Evolutionary conservation across 2,888 invertebrate genomes (phyloP), one percentile per base, ranked within the genome.

Genomic region (Dryocosmus kuriphilus): DNA sequence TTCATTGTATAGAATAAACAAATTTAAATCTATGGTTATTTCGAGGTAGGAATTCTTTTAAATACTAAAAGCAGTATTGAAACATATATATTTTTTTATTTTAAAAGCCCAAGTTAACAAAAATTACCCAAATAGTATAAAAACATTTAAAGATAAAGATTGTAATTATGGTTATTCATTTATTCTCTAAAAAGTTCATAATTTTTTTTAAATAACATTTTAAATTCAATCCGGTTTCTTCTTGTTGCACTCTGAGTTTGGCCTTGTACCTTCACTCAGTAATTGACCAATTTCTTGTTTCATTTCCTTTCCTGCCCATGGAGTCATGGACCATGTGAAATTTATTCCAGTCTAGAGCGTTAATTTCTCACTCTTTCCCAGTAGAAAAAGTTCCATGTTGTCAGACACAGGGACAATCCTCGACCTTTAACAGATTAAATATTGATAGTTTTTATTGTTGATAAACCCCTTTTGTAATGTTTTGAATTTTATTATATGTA

Each of bases 341-440:
- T 62, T 62, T 32, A 62, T 32, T 62, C 32, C 24, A 30, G 27
- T 61, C 57, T 24, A 24, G 22, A 24, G 19, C 24, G 30, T 16
- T 16, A 61, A 30, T 61, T 61, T 38, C 38, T n/a, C 22, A 38
- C 8, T 38, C 38, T 22, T 32, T 63, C 35, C 4, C 38, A 65
- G 65, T 65, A 65, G 65, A 65, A 65, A 11, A 65, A 65, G 65
- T 65, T 38, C 27, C 38, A 38, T 65, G 65, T 65, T 38, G 65
- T 65, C 65, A 65, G 65, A 65, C 65, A 24, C 38, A n/a, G 35
- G 3, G 46, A 55, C 22, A 55, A 24, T 55, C 55, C 55, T 55
- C 55, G 22, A 24, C 24, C n/a, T 55, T 55, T 24, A 46, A 46
- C 46, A 46, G 46, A 46, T 46, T 19, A n/a, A 55, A 55, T n/a